Conservation (phyloP, 2,888 invertebrate genomes). For the Mellilla xanthometata region DNA sequence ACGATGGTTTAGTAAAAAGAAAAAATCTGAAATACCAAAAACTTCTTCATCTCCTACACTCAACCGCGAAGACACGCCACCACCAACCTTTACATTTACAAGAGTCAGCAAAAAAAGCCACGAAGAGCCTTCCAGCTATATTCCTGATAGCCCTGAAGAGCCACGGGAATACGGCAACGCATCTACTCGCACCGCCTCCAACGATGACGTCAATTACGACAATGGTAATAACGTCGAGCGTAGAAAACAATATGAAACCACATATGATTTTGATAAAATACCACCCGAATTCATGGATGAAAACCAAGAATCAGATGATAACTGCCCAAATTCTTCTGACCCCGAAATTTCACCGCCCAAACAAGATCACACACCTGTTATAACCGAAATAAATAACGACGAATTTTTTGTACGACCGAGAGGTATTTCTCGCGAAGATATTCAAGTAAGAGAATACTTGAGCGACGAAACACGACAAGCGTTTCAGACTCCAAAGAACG, state of each 20-base stretch:
- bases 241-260: slow-evolving; percentile 61
- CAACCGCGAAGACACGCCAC: slow-evolving; percentile 82
- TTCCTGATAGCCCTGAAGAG: slow-evolving; percentile 64
- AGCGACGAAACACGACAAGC: slow-evolving; percentile 91
- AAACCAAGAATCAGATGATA: slow-evolving; percentile 49
- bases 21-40: slow-evolving; percentile 66
- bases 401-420: slow-evolving; percentile 93
- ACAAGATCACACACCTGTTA: slow-evolving; percentile 81
- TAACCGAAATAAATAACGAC: slow-evolving; percentile 94
- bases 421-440: slow-evolving; percentile 92
- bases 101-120: slow-evolving; percentile 82
- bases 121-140: slow-evolving; percentile 65
- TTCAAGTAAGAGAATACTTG: slow-evolving; percentile 89
- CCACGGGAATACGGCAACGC: slow-evolving; percentile 74
- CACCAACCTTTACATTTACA: slow-evolving; percentile 85
- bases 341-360: slow-evolving; percentile 66
- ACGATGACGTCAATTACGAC: slow-evolving; percentile 47
- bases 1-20: slow-evolving; percentile 83
- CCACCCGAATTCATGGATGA: slow-evolving; percentile 82
- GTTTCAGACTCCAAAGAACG: slow-evolving; percentile 86
- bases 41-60: slow-evolving; percentile 79
- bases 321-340: slow-evolving; percentile 49
- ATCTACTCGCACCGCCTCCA: slow-evolving; percentile 34
- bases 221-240: slow-evolving; percentile 54
- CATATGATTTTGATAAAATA: slow-evolving; percentile 82